Evolutionary conservation across 2,888 invertebrate species (phyloP), one percentile per base, ranked within the genome.

Genomic region (Cybosia mesomella): DNA sequence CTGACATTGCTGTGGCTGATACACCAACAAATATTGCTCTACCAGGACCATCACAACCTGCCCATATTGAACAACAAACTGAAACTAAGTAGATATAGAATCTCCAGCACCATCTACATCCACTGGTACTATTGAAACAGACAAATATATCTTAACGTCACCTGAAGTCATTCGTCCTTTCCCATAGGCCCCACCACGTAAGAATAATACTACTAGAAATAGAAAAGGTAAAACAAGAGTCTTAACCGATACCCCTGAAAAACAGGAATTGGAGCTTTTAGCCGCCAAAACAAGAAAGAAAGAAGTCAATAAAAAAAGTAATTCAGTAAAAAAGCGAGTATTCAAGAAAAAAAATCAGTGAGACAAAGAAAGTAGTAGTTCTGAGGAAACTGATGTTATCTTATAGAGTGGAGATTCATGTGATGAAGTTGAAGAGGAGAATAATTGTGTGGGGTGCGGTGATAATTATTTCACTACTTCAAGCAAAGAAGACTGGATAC

Each of bases 191-290:
- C 39, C n/a, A 36, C 39, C 39, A 22, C 39, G 39, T 10, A 39
- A 60, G 18, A 53, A 13, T 22, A 39, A 36, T 13, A 21, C 36
- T 21, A 58, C 39, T 24, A 49, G 53, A 53, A 66, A 32, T 13
- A 28, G 60, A 21, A 66, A 60, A 54, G 53, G 66, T 53, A 66
- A 53, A 66, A 60, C 66, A 3, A 67, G 60, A 61, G 55, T 67
- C 9, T 57, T 67, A 34, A 67, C 67, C 5, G 61, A 67, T 34
- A 61, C 61, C 10, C 67, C 55, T 61, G 67, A 67, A 54, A 67
- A 61, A 43, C 18, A 24, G 49, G 65, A 65, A 24, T 58, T 65
- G 32, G 65, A 65, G 54, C 54, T 64, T 32, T 15, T 64, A 53
- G 64, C 22, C 10, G 22, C 22, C 21, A 57, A 57, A 57, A 28